Conservation (phyloP, 2,797 vertebrate species). For the Orestias chungarensis region DNA sequence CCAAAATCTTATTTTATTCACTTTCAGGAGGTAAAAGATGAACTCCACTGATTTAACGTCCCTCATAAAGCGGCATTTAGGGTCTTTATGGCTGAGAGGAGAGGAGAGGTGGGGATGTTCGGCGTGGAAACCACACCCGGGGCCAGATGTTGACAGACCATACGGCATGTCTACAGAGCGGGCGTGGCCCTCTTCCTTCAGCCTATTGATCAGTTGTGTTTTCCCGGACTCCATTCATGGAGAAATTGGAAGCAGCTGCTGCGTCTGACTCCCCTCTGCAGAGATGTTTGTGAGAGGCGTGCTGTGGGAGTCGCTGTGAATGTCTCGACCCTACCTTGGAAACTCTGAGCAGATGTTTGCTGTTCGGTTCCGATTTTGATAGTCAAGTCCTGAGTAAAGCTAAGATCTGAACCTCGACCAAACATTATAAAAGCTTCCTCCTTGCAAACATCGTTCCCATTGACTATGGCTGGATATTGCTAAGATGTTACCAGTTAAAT, state of each 20-base stretch:
- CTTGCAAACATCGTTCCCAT: too few species aligned
- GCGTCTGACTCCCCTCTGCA: conserved; percentile 47
- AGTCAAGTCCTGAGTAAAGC: too few species aligned
- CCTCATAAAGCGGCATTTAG: conserved; percentile 55
- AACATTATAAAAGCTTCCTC: too few species aligned
- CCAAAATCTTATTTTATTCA: too few species aligned
- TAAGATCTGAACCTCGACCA: too few species aligned
- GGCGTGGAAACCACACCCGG: conserved; percentile 66
- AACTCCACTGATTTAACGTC: conserved; percentile 34
- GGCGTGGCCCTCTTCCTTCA: conserved; percentile 67
- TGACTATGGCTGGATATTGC: too few species aligned
- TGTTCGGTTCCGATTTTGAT: not conserved
- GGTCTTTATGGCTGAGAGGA: conserved; percentile 42
- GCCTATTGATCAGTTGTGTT: conserved; percentile 74
- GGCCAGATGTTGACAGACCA: conserved; percentile 61
- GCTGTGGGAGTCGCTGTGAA: conserved; percentile 36
- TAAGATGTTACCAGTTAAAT: too few species aligned
- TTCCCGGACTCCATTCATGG: conserved; percentile 73
- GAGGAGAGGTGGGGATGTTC: conserved; percentile 51
- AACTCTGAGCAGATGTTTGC: conserved; percentile 23
- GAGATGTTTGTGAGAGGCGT: conserved; percentile 43
- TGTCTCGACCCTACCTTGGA: conserved; percentile 26
- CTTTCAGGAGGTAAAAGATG: conserved; percentile 39
- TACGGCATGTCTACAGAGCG: conserved; percentile 56
- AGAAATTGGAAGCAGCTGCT: conserved; percentile 79